Evolutionary conservation across 2,113 vertebrate species (phyloP), one percentile per base, ranked within the genome.

Genomic region (Origma solitaria): DNA sequence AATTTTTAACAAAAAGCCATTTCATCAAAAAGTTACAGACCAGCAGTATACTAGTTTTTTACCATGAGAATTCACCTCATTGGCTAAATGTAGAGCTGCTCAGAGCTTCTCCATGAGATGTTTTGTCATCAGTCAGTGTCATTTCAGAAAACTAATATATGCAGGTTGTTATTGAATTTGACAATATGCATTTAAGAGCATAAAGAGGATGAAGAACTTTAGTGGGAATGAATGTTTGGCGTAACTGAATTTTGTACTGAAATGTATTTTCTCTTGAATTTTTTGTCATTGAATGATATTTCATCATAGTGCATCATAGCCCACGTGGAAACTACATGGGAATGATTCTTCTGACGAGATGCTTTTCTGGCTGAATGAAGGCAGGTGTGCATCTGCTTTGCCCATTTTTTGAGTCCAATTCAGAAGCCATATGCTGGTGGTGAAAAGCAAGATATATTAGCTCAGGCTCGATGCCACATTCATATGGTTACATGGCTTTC

Each of bases 401-500:
- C 53, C 57, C 66, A 6, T 51, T 25, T 64, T 93, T 72, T 90
- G 78, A 76, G 28, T 69, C 53, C 75, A 85, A 35, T 76, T 91
- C 90, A 88, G 94, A 93, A 96, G 90, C 49, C 18, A 5, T 76
- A 44, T 80, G 61, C 70, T 95, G 70, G 61, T 88, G 85, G 61
- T 96, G 90, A 95, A 95, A 95, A 85, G 31, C 58, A 82, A 69
- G 79, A 85, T 88, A 28, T 86, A 85, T 93, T 86, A 82, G 25
- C 40, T 82, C 66, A 79, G 96, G 87, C 92, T 89, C 1, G 1
- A 37, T 93, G 84, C 87, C 93, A 93, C 37, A 8, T 90, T 82
- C 57, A 11, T 76, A 82, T 76, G 73, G n/a, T 89, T 93, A n/a
- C 49, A 79, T 57, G 75, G 57, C 28, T 69, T 81, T 85, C 87